Conservation (phyloP, 1,140 invertebrate species). For the Drosophila gunungcola region DNA sequence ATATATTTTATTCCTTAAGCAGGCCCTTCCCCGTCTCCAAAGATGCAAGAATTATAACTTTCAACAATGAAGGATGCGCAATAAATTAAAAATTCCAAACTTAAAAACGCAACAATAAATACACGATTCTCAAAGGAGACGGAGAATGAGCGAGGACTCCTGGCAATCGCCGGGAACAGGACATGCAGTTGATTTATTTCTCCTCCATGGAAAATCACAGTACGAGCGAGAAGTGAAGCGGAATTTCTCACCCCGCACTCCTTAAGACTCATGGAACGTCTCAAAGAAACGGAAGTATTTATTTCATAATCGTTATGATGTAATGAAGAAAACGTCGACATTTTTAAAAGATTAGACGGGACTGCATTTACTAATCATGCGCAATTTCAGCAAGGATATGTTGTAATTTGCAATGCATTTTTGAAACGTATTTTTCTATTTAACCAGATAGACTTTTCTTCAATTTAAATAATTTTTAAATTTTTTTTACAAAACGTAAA, state of each 20-base stretch:
- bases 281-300: constrained; percentile 76
- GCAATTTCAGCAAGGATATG: background rate
- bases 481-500: too few relatives aligned
- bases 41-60: constrained; percentile 73
- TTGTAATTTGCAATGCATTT: too few relatives aligned
- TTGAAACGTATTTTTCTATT: too few relatives aligned
- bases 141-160: constrained; percentile 27
- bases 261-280: constrained; percentile 22
- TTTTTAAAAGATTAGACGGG: constrained; percentile 20
- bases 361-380: constrained; percentile 5
- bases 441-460: too few relatives aligned
- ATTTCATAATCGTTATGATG: constrained; percentile 78
- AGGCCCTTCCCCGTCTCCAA: constrained; percentile 30
- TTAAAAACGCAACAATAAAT: constrained; percentile 82
- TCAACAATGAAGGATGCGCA: constrained; percentile 77
- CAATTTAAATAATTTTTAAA: too few relatives aligned
- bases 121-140: constrained; percentile 43
- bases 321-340: constrained; percentile 61
- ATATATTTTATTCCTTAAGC: constrained; percentile 68
- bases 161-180: constrained; percentile 57
- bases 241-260: constrained; percentile 21
- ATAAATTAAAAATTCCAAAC: constrained; percentile 84
- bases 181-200: constrained; percentile 81
- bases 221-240: constrained; percentile 14
- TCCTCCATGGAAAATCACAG: constrained; percentile 56